A percentile compares a stretch with the other conserved stretches of the same genome.
phyloP scores from a whole-genome alignment of 2,797 vertebrate species.

The Myoxocephalus aenaeus region DNA sequence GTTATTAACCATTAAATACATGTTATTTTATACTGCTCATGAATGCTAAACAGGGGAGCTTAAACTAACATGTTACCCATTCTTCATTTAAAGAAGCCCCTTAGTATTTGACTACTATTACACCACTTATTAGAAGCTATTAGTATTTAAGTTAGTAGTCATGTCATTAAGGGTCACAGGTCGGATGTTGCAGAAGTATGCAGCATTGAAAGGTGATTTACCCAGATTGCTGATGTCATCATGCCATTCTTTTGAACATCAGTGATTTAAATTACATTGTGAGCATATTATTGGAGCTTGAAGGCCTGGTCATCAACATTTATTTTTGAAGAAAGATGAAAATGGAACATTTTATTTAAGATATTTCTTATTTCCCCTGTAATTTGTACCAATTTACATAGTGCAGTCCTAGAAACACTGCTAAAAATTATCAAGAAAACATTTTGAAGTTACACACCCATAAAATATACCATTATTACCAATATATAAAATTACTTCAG shows the following conservation, averaged over 20 bases:
- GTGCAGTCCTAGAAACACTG: neutral
- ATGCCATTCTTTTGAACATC: conserved; percentile 2
- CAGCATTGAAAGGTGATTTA: neutral
- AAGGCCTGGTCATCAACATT: neutral
- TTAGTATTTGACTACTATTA: neutral
- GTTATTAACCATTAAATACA: neutral
- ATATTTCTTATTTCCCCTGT: neutral
- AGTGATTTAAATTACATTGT: neutral
- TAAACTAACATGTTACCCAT: neutral
- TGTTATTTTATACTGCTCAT: neutral
- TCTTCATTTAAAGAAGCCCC: neutral
- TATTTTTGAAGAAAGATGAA: neutral
- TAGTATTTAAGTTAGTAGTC: neutral
- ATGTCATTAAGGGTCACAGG: neutral
- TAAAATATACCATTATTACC: neutral
- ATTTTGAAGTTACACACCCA: neutral
- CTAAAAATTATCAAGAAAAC: neutral
- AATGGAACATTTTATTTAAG: neutral
- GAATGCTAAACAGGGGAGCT: neutral
- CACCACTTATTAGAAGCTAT: neutral
- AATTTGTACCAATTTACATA: neutral
- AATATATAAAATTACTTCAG: neutral
- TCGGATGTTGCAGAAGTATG: neutral
- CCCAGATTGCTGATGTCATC: neutral
- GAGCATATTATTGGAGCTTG: fast-evolving